Base-by-base conservation (phyloP, 2,113 vertebrate species). In the Potamarius usumacintae region DNA sequence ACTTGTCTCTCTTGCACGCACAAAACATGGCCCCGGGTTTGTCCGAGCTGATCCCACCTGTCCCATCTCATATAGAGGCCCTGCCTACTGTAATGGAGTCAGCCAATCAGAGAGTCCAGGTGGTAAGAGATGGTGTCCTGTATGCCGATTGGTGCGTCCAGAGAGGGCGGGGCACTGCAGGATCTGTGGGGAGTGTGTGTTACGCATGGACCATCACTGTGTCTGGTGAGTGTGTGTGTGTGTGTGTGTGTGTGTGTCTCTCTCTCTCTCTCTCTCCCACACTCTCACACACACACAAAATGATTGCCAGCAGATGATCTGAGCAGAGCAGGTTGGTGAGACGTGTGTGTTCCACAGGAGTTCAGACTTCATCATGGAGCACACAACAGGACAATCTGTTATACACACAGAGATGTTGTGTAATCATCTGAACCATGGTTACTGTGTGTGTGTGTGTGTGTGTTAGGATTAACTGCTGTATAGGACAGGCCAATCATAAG, bases 381-480 rank as follows among this genome's bases (percentile, higher is more conserved):
- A 82, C 90, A 87, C 89, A 85, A 87, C 90, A 85, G 71, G 87
- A 79, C 89, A 91, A 91, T 90, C 89, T 91, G 90, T 27, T 42
- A 80, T 72, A 86, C 83, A 78, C 77, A 72, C 55, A 82, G 34
- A 52, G 12, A 48, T 60, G 0, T 58, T 30, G 2, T 42, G 48
- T 58, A 42, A 20, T 74, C 20, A 83, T 67, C 14, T 30, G 22
- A 67, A 67, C 25, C 12, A 79, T 30, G 52, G 52, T 77, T 77
- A 53, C 58, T 90, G 77, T 89, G 85, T 91, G 8, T 85, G 78
- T 84, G 82, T 80, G 55, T 86, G 78, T 88, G 78, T 83, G 79
- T 84, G 42, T 93, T 92, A 99, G 98, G 98, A 98, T 99, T 93
- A 98, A 99, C 94, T 97, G 95, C 96, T 99, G 98, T 63, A 97